A percentile compares a stretch with the other conserved stretches of the same genome.
Conservation (phyloP, 2,113 vertebrate genomes). For the Ctenomys sociabilis region DNA sequence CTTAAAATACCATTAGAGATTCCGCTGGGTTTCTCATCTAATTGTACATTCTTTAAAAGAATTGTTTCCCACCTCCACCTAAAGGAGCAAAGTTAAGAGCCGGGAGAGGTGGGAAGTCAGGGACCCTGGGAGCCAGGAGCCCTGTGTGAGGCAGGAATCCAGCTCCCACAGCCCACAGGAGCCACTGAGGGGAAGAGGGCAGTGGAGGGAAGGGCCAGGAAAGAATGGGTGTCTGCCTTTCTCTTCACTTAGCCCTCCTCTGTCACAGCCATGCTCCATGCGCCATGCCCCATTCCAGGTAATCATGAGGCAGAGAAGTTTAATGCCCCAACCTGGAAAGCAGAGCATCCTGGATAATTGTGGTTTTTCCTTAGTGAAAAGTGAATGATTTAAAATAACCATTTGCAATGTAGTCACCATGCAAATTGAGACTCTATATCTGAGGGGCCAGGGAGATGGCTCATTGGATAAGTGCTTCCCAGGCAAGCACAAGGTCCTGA, state of each 20-base stretch:
- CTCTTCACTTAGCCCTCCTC: background rate
- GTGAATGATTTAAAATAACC: constrained; percentile 32
- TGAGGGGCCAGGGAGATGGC: too few species aligned
- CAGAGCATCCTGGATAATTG: background rate
- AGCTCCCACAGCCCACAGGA: background rate
- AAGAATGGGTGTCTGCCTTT: background rate
- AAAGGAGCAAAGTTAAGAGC: background rate
- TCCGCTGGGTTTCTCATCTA: constrained; percentile 3
- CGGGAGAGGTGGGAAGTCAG: background rate
- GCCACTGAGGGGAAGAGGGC: background rate
- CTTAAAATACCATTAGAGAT: background rate
- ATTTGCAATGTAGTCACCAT: constrained; percentile 3
- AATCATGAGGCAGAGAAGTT: constrained; percentile 3
- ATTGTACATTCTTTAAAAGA: background rate
- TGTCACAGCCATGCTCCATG: background rate
- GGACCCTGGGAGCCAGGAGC: background rate
- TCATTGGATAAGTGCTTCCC: too few species aligned
- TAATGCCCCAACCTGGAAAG: background rate
- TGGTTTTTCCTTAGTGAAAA: constrained; percentile 37
- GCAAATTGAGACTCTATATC: constrained; percentile 46
- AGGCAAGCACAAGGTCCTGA: too few species aligned
- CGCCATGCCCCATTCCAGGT: background rate
- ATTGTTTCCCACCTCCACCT: background rate
- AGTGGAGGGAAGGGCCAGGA: background rate
- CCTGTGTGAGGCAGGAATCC: background rate